Base-by-base conservation (phyloP, 1,140 invertebrate species). In the Drosophila nebulosa region DNA sequence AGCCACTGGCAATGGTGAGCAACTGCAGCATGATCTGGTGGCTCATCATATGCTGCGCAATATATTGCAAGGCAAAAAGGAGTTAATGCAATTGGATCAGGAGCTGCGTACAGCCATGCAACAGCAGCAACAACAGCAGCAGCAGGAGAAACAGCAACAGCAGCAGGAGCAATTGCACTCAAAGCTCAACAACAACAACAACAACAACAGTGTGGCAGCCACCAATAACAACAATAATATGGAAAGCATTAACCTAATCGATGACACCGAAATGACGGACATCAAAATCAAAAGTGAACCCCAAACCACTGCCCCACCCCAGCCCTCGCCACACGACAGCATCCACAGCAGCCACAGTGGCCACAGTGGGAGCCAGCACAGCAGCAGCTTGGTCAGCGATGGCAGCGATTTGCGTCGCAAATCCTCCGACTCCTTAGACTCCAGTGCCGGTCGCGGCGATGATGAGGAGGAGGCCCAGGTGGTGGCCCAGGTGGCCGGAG, bases 31-130 rank as follows among this genome's bases (percentile, higher is more conserved):
- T 79, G 94, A 95, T 18, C 95, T 96, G 78, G 93, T 96, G 77
- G 95, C 95, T 52, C 95, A 96, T 91, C 95, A 96, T 91, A 96
- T 97, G 94, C 93, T 96, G 59, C 93, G 96, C 32, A 96, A 97
- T 79, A 96, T 97, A 81, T 93, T 97, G 53, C 96, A 97, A 90
- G 96, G 95, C 42, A 96, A 96, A 86, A 96, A 97, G 90, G 95
- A 95, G 71, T 91, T 95, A 27, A 92, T 95, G 88, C 93, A 94
- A 50, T 92, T 95, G 3, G 94, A 94, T 72, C 93, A 94, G 74
- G 94, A 94, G 74, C 78, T 94, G 73, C 92, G 93, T 64, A 89
- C 89, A 5, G 92, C 90, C 12, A 91, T 90, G 72, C 74, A 89
- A n/a, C 85, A 90, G 92, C 84, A 93, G 92, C 90, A 93, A 91